Evolutionary conservation across 2,797 vertebrate species (phyloP), one percentile per base, ranked within the genome.

Genomic region (Channa striata): DNA sequence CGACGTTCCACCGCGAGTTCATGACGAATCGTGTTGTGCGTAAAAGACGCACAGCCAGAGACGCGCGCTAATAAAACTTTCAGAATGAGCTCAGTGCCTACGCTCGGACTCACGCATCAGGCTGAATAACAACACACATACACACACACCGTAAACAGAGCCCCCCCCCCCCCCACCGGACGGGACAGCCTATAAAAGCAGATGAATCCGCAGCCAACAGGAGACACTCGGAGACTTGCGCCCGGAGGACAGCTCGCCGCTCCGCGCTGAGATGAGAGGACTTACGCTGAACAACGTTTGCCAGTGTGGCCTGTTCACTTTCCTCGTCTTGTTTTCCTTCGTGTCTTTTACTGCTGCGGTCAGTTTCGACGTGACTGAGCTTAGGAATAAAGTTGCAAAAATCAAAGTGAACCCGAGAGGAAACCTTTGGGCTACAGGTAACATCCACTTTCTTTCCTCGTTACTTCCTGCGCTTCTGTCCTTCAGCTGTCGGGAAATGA

Each of bases 361-460:
- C 30, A 92, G 92, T 82, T 93, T 96, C 40, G 95, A 96, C 80
- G 84, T 95, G 83, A 94, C 93, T 9, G 94, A 96, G 89, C 90
- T 94, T 40, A 93, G 95, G 77, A 91, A 94, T 91, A 95, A 93
- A 91, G 94, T 95, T 58, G 88, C 94, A 86, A 96, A 95, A 90
- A 96, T 96, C 72, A 96, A 96, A 81, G 93, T 97, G 53, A 96
- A 96, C 85, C 95, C 95, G 42, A 94, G 96, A 87, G 96, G 96
- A 40, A 97, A 95, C 78, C 96, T 98, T 72, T 98, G 97, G 97
- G 97, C 97, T 7, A 97, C 96, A 89, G 97, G 97, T 98, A 87
- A 91, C 93, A 73, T 36, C 1, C 12, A 23, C 4, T 7, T 13
- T 44, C 13, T 37, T 1, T 20, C 39, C 1, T 2, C 17, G 23